Base-by-base conservation (phyloP, 2,113 vertebrate genomes). In the Echinops telfairi region DNA sequence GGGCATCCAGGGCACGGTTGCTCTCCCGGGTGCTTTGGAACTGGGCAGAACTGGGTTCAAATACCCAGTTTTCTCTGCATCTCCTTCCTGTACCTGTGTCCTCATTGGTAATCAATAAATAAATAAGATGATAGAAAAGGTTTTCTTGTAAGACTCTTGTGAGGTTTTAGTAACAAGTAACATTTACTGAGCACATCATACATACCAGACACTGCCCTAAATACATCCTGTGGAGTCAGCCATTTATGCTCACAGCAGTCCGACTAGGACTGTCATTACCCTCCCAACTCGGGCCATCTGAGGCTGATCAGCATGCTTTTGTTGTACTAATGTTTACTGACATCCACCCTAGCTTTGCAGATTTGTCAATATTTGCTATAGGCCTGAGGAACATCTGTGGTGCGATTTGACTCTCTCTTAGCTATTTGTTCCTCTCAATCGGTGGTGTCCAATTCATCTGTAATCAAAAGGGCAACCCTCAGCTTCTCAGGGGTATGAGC, bases 401-500 rank as follows among this genome's bases (percentile, higher is more conserved):
- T 79, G 47, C 57, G 27, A 66, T 12, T 12, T 36, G 15, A 58
- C 25, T 23, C 1, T 68, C n/a, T 87, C 29, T 80, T 19, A 71
- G 75, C 86, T 81, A 40, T 71, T 82, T 70, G 0, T 60, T 81
- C 53, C 66, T 53, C 6, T 90, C 88, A 17, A 88, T 73, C 64
- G 53, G n/a, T 53, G 29, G 31, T 75, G n/a, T 90, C 89, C 47
- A 20, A 27, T 58, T 58, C 88, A 80, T 68, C 38, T 87, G 90
- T 73, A 88, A 92, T 73, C 84, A 85, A 89, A 86, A 40, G 81
- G 76, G 66, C 77, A 75, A 80, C 17, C 25, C 53, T 73, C 36
- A 40, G 2, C 86, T 83, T 92, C 71, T 83, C 12, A 1, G 6
- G 80, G 33, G 0, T 8, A 47, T 43, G 47, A 73, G 11, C 76